Evolutionary conservation across 2,888 invertebrate species (phyloP), one percentile per base, ranked within the genome.

Genomic region (Melanostoma scalare): DNA sequence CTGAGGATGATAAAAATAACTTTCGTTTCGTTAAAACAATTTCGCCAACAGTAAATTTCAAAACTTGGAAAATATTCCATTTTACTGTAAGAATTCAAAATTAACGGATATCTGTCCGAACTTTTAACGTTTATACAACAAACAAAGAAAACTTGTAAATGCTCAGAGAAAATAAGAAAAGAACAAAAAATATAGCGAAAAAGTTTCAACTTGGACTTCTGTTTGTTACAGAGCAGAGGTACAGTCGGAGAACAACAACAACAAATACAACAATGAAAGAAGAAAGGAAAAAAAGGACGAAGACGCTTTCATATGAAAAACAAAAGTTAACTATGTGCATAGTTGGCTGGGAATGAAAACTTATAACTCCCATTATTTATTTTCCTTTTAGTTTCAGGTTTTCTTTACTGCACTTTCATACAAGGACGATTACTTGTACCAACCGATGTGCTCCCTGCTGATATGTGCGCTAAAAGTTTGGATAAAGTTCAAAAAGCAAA

Each of bases 301-400:
- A 60, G 65, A 72, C 63, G 72, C 20, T 78, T 74, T 38, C 38
- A 71, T 71, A 78, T 77, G 20, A 82, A 77, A 77, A 73, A 82
- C 73, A 84, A 84, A 78, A 84, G 78, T 78, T 78, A 71, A 78
- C 78, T 84, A 78, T 78, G 52, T 78, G 56, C 71, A 67, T 71
- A 71, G 84, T 75, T 75, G 84, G 71, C 52, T 74, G 78, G 84
- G 79, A 84, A 84, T 79, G 84, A 78, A 79, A 84, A 84, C 84
- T 78, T 84, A 84, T 79, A 84, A 84, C 84, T 84, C 74, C 71
- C 78, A 79, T 84, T 84, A 78, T 78, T 78, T 84, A 84, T 84
- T 71, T 74, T 78, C 53, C n/a, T 74, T 65, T 65, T 58, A 73
- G 78, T 82, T 74, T 69, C 44, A 55, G 73, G 65, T 78, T 84